Percentiles rank a stretch among this genome's conserved stretches.
Conservation (phyloP, 35 echinoderm and acorn worm species). For the Patiria miniata region DNA sequence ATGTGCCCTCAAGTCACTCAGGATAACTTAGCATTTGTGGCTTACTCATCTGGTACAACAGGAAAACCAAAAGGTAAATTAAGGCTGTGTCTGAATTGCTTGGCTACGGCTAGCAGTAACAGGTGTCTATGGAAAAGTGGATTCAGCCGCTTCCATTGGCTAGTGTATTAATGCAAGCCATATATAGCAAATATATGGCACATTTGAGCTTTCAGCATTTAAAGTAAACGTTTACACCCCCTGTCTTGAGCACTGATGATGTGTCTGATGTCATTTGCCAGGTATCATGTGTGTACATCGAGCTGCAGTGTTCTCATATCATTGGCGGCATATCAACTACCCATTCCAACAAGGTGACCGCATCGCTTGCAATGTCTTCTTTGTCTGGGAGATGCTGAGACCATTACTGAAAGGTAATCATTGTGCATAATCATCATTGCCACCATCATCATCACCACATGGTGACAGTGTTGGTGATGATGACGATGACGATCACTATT, state of each 20-base stretch:
- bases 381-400: constrained; percentile 64
- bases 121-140: no score
- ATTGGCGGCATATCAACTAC: constrained; percentile 58
- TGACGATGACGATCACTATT: no score
- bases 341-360: constrained; percentile 54
- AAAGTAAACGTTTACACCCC: no score
- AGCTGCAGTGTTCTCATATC: constrained; percentile 65
- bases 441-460: no score
- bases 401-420: constrained; percentile 50
- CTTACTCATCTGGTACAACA: constrained; percentile 64
- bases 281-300: constrained; percentile 73
- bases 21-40: constrained; percentile 59
- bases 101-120: no score
- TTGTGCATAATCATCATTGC: not conserved
- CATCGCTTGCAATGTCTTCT: constrained; percentile 64
- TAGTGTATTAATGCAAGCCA: no score
- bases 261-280: not conserved
- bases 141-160: no score
- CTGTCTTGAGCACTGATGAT: no score
- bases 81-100: no score
- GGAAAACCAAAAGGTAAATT: constrained; percentile 67
- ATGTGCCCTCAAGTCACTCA: constrained; percentile 7
- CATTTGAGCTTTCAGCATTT: no score
- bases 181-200: no score
- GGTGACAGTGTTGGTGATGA: no score